A percentile compares a stretch with the other conserved stretches of the same genome.
Conservation (phyloP, 1,140 invertebrate genomes). For the Camponotus floridanus region DNA sequence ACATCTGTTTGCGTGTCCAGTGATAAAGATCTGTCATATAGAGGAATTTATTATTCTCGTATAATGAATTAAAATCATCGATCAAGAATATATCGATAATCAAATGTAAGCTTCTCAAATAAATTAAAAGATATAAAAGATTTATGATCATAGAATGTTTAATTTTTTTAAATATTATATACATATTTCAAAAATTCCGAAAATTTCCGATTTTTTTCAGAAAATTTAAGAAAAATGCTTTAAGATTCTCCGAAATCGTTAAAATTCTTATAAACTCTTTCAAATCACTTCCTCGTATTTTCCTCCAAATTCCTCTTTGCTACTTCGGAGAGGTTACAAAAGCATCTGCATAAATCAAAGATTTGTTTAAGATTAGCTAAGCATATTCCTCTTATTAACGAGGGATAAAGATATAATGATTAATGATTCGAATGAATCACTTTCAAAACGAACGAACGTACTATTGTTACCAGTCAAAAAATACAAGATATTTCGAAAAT, state of each 20-base stretch:
- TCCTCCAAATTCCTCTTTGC: not conserved
- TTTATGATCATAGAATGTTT: not conserved
- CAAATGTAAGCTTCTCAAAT: not conserved
- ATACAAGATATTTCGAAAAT: not conserved
- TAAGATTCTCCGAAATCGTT: not conserved
- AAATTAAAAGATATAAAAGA: not conserved
- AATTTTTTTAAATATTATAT: not conserved
- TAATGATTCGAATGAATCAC: conserved; percentile 35
- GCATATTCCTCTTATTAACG: conserved; percentile 7
- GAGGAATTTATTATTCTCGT: not conserved
- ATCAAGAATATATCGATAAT: not conserved
- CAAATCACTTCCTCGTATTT: not conserved
- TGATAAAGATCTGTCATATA: not conserved
- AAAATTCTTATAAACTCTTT: not conserved
- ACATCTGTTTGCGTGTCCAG: not conserved
- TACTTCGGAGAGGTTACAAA: conserved; percentile 19
- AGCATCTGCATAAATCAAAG: conserved; percentile 8
- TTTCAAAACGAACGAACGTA: not conserved
- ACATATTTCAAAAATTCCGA: not conserved
- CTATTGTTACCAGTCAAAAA: not conserved
- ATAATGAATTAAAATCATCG: not conserved
- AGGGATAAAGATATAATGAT: not conserved
- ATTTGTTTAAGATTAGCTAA: conserved; percentile 29
- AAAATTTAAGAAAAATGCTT: not conserved
- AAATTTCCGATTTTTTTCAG: not conserved